A percentile compares a stretch with the other conserved stretches of the same genome.
phyloP scores from a whole-genome alignment of 2,888 invertebrate genomes.

The Agrochola macilenta region DNA sequence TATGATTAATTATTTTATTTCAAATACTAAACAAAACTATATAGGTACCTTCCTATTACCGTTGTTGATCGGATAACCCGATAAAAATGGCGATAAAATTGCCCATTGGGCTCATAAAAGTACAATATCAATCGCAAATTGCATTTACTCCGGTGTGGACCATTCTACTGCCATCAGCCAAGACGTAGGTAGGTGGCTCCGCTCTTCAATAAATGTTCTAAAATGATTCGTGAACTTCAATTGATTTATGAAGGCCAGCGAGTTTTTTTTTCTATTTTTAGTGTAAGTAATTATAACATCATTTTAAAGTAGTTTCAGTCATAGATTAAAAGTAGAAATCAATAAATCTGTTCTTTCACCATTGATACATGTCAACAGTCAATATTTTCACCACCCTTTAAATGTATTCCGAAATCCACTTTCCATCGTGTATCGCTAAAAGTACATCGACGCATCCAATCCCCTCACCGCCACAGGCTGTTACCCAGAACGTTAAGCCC shows the following conservation, averaged over 20 bases:
- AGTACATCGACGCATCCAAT: conserved; percentile 15
- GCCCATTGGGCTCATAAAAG: background rate
- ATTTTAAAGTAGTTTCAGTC: background rate
- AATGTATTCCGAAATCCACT: background rate
- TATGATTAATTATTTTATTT: too few relatives aligned
- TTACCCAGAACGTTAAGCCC: conserved; percentile 35
- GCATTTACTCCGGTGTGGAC: background rate
- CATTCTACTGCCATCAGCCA: background rate
- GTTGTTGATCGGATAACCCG: background rate
- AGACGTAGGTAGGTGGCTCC: too few relatives aligned
- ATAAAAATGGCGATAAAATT: background rate
- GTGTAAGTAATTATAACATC: background rate
- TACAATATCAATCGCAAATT: background rate
- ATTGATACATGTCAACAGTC: background rate
- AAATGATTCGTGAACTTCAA: background rate
- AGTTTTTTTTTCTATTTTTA: too few relatives aligned
- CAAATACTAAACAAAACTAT: background rate
- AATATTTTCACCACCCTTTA: background rate
- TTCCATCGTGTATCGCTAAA: conserved; percentile 27
- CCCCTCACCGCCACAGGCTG: conserved; percentile 34
- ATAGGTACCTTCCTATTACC: background rate
- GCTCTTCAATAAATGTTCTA: background rate
- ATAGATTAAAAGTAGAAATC: background rate
- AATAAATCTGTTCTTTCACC: background rate
- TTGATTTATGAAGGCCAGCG: too few relatives aligned